These are phyloP conservation scores for Dicaeum eximium DNA, from an alignment of 2,113 vertebrate species.

Conservation along the genomic window DNA sequence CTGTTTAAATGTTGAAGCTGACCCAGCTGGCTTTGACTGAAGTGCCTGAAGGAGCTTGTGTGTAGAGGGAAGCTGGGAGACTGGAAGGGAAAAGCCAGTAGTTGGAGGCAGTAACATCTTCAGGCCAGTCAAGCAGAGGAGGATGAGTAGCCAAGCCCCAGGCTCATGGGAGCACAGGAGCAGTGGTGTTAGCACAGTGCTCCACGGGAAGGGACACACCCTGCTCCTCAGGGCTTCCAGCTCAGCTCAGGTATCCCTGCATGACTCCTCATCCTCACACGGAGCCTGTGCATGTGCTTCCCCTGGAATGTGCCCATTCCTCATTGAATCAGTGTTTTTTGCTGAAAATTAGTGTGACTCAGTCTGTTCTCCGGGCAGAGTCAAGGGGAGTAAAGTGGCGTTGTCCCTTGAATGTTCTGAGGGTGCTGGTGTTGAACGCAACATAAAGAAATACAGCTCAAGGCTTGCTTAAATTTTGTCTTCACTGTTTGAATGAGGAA, in stretches of 20 bases:
- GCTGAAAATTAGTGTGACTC: background rate
- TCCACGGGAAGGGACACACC: background rate
- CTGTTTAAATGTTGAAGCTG: background rate
- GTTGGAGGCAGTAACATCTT: background rate
- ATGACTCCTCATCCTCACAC: background rate
- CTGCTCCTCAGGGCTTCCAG: slow-evolving; percentile 11
- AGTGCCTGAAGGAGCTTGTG: background rate
- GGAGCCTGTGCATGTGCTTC: background rate
- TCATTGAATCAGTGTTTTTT: background rate
- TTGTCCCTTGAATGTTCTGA: background rate
- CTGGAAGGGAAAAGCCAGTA: background rate
- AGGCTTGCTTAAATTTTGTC: background rate
- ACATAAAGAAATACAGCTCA: background rate
- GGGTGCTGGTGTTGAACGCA: background rate
- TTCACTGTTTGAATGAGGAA: background rate
- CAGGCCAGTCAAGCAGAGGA: background rate
- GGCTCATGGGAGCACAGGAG: background rate
- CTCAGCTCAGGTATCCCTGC: slow-evolving; percentile 46
- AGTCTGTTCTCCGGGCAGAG: background rate
- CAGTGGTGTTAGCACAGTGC: background rate
- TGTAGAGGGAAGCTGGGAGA: background rate
- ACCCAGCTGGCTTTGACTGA: background rate
- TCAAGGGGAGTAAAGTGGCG: background rate
- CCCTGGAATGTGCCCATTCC: background rate
- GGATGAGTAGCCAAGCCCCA: background rate